Evolutionary conservation across 2,888 invertebrate genomes (phyloP).

Genomic region (Tinea pellionella): DNA sequence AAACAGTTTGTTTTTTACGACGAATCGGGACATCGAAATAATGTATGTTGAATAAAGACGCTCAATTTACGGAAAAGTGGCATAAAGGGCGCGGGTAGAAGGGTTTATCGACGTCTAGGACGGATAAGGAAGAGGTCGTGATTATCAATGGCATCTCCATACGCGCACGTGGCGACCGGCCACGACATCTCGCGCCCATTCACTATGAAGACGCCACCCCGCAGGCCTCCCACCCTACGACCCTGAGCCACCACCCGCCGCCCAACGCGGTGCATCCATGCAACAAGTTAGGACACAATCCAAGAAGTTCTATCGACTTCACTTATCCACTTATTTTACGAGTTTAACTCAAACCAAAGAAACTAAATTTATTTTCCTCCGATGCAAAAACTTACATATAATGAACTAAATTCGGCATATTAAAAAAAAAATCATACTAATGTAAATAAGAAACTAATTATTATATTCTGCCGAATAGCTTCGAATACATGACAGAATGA

Average conservation of each 20-base stretch:
- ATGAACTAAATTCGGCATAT: no score
- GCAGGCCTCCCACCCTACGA: conserved; percentile 25
- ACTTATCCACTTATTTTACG: conserved; percentile 21
- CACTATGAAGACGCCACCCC: conserved; percentile 58
- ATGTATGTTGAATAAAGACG: not conserved
- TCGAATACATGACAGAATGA: conserved; percentile 15
- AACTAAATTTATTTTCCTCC: no score
- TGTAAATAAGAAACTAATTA: no score
- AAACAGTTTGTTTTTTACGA: not conserved
- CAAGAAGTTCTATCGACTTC: conserved; percentile 35
- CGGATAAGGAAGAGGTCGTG: conserved; percentile 47
- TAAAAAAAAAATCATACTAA: no score
- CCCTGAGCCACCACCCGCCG: conserved; percentile 25
- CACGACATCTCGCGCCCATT: conserved; percentile 68
- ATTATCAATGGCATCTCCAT: conserved; percentile 68
- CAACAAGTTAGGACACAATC: conserved; percentile 63
- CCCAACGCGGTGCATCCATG: conserved; percentile 56
- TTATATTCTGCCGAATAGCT: not conserved
- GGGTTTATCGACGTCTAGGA: not conserved
- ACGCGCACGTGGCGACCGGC: conserved; percentile 60
- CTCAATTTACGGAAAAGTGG: not conserved
- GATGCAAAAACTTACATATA: no score
- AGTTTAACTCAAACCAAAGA: no score
- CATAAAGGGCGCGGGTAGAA: not conserved
- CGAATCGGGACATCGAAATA: no score